Percentiles rank a stretch among this genome's conserved stretches.
Evolutionary conservation across 2,113 vertebrate genomes (phyloP).

Genomic region (Bubo scandiacus): DNA sequence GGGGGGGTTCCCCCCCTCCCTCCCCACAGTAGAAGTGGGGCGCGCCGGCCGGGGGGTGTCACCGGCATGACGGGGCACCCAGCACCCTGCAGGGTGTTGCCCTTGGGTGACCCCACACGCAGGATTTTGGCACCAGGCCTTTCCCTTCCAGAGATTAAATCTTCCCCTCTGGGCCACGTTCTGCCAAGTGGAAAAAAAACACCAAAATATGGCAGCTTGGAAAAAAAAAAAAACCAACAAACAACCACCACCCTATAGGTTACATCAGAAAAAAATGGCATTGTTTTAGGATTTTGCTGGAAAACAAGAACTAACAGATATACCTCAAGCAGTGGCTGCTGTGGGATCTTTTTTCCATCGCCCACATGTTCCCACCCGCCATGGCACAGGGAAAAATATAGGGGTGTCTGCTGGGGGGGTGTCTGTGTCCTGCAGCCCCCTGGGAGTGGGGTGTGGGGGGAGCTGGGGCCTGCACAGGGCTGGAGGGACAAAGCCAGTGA

Average conservation of each 20-base stretch:
- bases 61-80: background rate
- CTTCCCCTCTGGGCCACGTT: background rate
- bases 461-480: background rate
- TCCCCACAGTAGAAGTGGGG: background rate
- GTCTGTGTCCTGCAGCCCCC: background rate
- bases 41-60: background rate
- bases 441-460: too few relatives aligned
- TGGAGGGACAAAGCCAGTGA: background rate
- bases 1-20: too few relatives aligned
- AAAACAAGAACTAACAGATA: background rate
- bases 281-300: fast-evolving
- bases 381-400: too few relatives aligned
- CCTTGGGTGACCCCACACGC: background rate
- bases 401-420: background rate
- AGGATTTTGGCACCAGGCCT: background rate
- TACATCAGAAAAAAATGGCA: fast-evolving
- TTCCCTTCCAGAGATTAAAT: background rate
- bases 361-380: background rate
- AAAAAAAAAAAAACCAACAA: too few relatives aligned
- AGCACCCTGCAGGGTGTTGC: background rate
- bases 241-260: background rate
- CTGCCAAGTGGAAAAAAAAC: background rate
- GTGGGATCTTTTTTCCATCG: background rate
- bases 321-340: background rate
- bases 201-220: background rate